These are phyloP conservation scores for Bugulina stolonifera DNA, from an alignment of 2,888 invertebrate genomes.

Conservation along the genomic window DNA sequence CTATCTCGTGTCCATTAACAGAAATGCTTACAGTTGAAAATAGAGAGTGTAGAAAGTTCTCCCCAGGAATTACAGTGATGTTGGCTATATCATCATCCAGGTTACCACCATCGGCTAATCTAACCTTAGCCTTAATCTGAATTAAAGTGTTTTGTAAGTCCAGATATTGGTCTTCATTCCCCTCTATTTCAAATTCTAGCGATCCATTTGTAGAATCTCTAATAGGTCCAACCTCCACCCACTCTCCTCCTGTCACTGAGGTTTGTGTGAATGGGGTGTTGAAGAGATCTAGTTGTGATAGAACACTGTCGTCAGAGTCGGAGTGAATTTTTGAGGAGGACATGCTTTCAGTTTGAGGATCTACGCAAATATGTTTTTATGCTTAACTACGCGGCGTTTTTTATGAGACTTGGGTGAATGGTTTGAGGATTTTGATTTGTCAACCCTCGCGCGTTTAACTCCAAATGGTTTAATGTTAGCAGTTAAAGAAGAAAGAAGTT, in stretches of 20 bases:
- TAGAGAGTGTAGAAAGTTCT: background rate
- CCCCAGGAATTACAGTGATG: background rate
- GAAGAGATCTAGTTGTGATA: background rate
- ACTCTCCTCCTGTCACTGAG: background rate
- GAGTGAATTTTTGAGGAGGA: background rate
- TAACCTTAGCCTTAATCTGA: background rate
- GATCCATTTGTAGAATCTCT: background rate
- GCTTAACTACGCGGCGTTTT: background rate
- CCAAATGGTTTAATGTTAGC: background rate
- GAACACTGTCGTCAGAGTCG: background rate
- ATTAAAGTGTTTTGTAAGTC: background rate
- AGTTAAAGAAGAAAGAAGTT: background rate
- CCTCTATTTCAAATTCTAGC: background rate
- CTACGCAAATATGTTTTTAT: background rate
- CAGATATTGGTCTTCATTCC: background rate
- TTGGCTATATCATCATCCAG: background rate
- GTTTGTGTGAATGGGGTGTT: background rate
- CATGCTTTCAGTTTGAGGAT: background rate
- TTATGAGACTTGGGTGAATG: background rate
- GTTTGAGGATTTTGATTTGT: background rate
- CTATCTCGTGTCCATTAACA: background rate
- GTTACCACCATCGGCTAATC: background rate
- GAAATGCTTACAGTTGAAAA: background rate
- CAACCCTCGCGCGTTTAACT: background rate
- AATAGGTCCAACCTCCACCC: background rate